These are phyloP conservation scores for Perca flavescens DNA, from an alignment of 2,113 vertebrate species.

Conservation along the genomic window DNA sequence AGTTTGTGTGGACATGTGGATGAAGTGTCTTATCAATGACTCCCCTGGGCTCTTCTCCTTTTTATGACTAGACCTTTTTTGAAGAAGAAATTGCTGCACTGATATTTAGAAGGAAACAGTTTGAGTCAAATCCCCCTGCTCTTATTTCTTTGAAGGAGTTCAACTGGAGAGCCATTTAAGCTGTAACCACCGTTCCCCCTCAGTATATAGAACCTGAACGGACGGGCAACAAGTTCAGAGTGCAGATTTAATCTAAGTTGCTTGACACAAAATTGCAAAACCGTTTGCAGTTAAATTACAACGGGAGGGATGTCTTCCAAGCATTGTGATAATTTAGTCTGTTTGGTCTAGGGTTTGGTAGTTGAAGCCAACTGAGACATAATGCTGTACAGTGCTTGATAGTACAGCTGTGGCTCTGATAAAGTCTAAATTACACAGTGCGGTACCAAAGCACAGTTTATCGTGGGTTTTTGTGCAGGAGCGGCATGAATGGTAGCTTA, in stretches of 20 bases:
- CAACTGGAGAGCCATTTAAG: not conserved
- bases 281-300: constrained; percentile 5
- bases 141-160: constrained; percentile 9
- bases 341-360: not conserved
- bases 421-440: constrained; percentile 28
- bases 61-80: constrained; percentile 54
- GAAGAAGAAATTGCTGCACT: constrained; percentile 23
- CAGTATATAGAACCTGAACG: not conserved
- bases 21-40: constrained; percentile 50
- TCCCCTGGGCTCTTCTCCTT: constrained; percentile 36
- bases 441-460: not conserved
- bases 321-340: not conserved
- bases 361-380: not conserved
- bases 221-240: not conserved
- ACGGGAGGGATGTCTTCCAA: not conserved
- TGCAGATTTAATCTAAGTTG: not conserved
- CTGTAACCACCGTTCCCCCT: not conserved
- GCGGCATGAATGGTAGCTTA: constrained; percentile 20
- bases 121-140: constrained; percentile 18
- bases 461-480: not conserved
- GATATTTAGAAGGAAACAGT: not conserved
- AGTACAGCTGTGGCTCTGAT: constrained; percentile 23
- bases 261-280: not conserved
- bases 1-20: constrained; percentile 54
- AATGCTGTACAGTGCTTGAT: constrained; percentile 8